These are phyloP conservation scores for Macrostomum lignano DNA, from an alignment of 1,140 invertebrate species.

Conservation along the genomic window DNA sequence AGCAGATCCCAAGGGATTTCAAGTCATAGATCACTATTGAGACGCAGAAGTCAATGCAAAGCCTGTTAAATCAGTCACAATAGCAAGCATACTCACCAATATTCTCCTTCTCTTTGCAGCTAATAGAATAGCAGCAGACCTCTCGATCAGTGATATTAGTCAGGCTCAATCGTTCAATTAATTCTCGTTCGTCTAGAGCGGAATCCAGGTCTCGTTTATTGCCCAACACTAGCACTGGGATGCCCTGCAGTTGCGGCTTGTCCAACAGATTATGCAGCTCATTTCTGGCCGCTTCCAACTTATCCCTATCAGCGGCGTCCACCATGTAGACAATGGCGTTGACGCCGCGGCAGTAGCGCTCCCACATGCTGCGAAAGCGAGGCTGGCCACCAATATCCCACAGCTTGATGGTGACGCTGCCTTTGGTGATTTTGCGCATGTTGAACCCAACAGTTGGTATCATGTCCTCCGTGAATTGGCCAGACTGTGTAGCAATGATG, in stretches of 20 bases:
- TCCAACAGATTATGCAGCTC: conserved; percentile 85
- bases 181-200: conserved; percentile 81
- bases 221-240: conserved; percentile 85
- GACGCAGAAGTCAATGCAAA: too few relatives aligned
- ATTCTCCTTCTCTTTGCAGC: conserved; percentile 99
- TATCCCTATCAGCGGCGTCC: conserved; percentile 87
- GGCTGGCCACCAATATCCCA: conserved; percentile 99
- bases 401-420: conserved; percentile 89
- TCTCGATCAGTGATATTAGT: conserved; percentile 43
- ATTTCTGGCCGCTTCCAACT: conserved; percentile 86
- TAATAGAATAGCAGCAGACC: conserved; percentile 99
- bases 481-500: conserved; percentile 38
- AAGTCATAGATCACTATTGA: too few relatives aligned
- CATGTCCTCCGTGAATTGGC: conserved; percentile 97
- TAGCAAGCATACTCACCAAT: conserved; percentile 49
- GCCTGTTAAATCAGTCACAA: too few relatives aligned
- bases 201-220: conserved; percentile 89
- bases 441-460: conserved; percentile 99
- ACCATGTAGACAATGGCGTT: conserved; percentile 99
- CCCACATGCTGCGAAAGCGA: conserved; percentile 97
- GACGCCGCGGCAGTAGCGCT: conserved; percentile 87
- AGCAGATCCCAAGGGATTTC: too few relatives aligned
- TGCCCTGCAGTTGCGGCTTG: conserved; percentile 80
- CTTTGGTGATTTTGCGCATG: conserved; percentile 98
- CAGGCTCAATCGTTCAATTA: conserved; percentile 31